Evolutionary conservation across 2,888 invertebrate species (phyloP).

Genomic region (Chloroclysta siterata): DNA sequence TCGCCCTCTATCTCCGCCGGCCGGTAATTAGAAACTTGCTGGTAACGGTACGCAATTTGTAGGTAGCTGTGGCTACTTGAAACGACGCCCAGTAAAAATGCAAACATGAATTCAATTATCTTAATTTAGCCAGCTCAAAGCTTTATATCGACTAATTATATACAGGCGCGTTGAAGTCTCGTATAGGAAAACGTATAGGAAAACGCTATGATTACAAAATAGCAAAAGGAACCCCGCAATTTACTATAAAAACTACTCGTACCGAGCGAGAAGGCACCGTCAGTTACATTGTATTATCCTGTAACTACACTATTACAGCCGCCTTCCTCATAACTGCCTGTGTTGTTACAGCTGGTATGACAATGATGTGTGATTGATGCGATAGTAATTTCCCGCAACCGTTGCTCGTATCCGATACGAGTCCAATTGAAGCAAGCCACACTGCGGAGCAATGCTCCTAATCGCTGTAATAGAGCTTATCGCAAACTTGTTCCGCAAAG

Average conservation of each 20-base stretch:
- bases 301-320: constrained; percentile 46
- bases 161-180: constrained; percentile 31
- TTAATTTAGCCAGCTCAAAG: not conserved
- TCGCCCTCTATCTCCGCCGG: constrained; percentile 67
- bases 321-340: constrained; percentile 49
- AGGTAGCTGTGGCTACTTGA: constrained; percentile 47
- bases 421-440: constrained; percentile 57
- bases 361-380: constrained; percentile 78
- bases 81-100: constrained; percentile 11
- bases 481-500: constrained; percentile 59
- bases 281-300: constrained; percentile 11
- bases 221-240: not conserved
- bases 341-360: constrained; percentile 67
- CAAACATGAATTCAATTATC: not conserved
- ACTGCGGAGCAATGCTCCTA: constrained; percentile 59
- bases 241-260: not conserved
- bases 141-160: not conserved
- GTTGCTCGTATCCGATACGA: constrained; percentile 82
- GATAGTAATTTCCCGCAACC: constrained; percentile 77
- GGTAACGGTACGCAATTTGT: constrained; percentile 74
- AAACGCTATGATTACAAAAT: not conserved
- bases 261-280: not conserved
- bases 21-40: constrained; percentile 78
- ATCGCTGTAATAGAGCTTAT: constrained; percentile 70
- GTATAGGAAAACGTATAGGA: constrained; percentile 1